Conservation (phyloP, 2,888 invertebrate genomes). For the Bruchidius siliquastri region DNA sequence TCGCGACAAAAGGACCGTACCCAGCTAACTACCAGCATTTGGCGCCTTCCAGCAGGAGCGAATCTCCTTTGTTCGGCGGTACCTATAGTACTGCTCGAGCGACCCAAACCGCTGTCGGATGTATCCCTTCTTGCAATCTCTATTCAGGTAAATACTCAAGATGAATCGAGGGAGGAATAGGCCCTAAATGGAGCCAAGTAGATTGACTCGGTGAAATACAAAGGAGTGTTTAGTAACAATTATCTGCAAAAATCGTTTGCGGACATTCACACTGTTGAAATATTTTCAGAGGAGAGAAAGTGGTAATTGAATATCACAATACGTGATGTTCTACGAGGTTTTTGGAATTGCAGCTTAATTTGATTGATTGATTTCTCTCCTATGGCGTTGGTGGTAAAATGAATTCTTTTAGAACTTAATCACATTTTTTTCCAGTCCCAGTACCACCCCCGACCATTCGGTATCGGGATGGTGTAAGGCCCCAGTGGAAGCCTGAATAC, state of each 20-base stretch:
- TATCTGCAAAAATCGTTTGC: too few species aligned
- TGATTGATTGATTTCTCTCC: too few species aligned
- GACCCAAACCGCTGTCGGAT: constrained; percentile 41
- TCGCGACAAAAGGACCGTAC: constrained; percentile 10
- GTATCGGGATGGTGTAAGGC: constrained; percentile 24
- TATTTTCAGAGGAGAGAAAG: too few species aligned
- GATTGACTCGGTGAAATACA: too few species aligned
- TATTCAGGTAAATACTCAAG: constrained; percentile 19
- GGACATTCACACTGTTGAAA: too few species aligned
- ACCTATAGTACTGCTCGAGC: constrained; percentile 42
- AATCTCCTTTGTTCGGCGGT: constrained; percentile 39
- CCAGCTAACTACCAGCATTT: constrained; percentile 16
- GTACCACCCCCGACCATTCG: constrained; percentile 11
- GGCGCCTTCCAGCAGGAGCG: constrained; percentile 41
- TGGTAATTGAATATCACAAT: too few species aligned
- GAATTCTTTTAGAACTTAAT: too few species aligned
- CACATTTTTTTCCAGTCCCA: constrained; percentile 9
- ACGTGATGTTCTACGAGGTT: too few species aligned
- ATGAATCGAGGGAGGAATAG: neutral
- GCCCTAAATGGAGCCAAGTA: too few species aligned
- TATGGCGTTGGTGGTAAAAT: too few species aligned
- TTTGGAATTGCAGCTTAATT: too few species aligned
- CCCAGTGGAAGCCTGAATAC: constrained; percentile 9
- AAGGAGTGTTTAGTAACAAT: too few species aligned
- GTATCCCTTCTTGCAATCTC: constrained; percentile 31